Conservation (phyloP, 2,113 vertebrate species). For the Phalacrocorax carbo region DNA sequence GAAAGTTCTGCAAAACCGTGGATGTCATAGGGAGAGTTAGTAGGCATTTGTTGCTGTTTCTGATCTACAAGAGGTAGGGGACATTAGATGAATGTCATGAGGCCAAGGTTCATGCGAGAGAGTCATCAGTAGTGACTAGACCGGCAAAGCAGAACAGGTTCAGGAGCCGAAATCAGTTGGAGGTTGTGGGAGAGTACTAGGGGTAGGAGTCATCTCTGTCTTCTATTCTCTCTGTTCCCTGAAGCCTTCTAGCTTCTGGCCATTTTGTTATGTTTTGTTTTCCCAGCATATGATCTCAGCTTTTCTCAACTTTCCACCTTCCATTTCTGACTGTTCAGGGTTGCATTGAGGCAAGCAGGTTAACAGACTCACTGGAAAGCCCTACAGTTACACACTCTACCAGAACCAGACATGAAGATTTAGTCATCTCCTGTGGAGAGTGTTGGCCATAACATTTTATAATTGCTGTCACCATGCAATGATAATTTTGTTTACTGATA, state of each 20-base stretch:
- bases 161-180: neutral
- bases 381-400: neutral
- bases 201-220: neutral
- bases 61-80: neutral
- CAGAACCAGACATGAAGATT: neutral
- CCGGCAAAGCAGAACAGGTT: neutral
- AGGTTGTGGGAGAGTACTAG: neutral
- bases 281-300: fast-evolving
- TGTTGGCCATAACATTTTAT: neutral
- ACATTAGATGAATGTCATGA: neutral
- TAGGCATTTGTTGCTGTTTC: neutral
- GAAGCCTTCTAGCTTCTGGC: neutral
- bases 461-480: neutral
- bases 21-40: neutral
- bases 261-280: neutral
- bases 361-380: neutral
- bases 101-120: neutral
- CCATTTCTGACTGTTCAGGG: neutral
- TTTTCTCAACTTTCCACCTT: neutral
- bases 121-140: neutral
- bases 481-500: neutral
- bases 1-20: neutral
- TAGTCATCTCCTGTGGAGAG: neutral
- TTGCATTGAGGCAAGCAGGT: neutral
- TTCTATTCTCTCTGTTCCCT: neutral